Conservation (phyloP, 2,113 vertebrate genomes). For the Plotosus lineatus region DNA sequence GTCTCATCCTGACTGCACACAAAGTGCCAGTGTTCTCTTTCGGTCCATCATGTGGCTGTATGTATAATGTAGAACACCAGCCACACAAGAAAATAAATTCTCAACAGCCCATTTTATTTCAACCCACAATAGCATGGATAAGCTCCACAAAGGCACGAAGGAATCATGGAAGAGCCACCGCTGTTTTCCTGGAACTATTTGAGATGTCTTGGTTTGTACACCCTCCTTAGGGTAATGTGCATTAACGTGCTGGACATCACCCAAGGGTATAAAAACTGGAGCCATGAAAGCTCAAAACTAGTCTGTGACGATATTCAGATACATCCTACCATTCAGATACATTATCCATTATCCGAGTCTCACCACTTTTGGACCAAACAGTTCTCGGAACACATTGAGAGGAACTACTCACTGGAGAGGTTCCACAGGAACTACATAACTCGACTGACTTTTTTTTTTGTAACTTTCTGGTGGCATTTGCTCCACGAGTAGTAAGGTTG, state of each 20-base stretch:
- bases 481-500: too few relatives aligned
- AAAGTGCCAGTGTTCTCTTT: neutral
- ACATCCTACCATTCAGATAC: neutral
- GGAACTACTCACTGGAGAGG: too few relatives aligned
- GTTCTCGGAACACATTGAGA: too few relatives aligned
- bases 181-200: neutral
- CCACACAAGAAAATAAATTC: neutral
- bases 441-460: too few relatives aligned
- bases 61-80: too few relatives aligned
- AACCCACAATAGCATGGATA: neutral
- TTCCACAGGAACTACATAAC: too few relatives aligned
- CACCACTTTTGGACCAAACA: too few relatives aligned
- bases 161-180: neutral
- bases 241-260: neutral
- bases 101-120: neutral
- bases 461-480: too few relatives aligned
- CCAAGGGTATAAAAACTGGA: neutral
- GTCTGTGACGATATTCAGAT: neutral
- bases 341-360: too few relatives aligned
- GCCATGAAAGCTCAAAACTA: neutral
- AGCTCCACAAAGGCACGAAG: neutral
- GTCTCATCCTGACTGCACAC: neutral
- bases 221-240: neutral
- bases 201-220: neutral
- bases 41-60: neutral